Evolutionary conservation across 2,797 vertebrate genomes (phyloP), one percentile per base, ranked within the genome.

Genomic region (Acipenser oxyrinchus): DNA sequence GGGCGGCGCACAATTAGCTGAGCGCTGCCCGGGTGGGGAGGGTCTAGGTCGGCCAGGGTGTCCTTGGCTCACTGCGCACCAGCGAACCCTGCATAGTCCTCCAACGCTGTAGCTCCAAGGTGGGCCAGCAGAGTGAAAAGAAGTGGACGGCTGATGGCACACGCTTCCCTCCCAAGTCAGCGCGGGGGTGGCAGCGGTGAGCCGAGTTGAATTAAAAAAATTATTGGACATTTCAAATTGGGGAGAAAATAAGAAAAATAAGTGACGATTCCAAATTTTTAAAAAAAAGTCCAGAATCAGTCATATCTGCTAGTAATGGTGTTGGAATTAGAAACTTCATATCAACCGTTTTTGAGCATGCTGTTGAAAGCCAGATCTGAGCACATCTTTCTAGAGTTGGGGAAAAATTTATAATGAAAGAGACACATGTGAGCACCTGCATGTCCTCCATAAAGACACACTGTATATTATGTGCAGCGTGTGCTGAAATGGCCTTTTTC

Each of bases 401-500:
- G 12, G 55, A n/a, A 13, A 48, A 53, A 67, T 67, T 60, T 66
- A 62, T 49, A 11, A 55, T 8, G 9, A 51, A 60, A 13, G 62
- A 37, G 66, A 52, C 61, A 63, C 75, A 60, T 63, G 61, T 53
- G 67, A 73, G 66, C 71, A 73, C 66, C 69, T 77, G 74, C 65
- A 64, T 57, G 60, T 65, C 63, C 66, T 4, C 67, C 62, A 64
- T 57, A 51, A 10, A 58, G 48, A 49, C 61, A 66, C 61, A 60
- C 67, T 66, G 57, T 61, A 51, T 63, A 57, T 15, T 12, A 65
- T 66, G n/a, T 48, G 49, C 58, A 51, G 55, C 55, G 65, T 66
- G 55, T 77, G 74, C 75, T 69, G 13, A 55, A 18, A 37, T 66
- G 60, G 65, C 55, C 65, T 66, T 70, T 70, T 73, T 79, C 73